A percentile compares a stretch with the other conserved stretches of the same genome.
Evolutionary conservation across 1,140 invertebrate genomes (phyloP).

Genomic region (Brachionus calyciflorus): DNA sequence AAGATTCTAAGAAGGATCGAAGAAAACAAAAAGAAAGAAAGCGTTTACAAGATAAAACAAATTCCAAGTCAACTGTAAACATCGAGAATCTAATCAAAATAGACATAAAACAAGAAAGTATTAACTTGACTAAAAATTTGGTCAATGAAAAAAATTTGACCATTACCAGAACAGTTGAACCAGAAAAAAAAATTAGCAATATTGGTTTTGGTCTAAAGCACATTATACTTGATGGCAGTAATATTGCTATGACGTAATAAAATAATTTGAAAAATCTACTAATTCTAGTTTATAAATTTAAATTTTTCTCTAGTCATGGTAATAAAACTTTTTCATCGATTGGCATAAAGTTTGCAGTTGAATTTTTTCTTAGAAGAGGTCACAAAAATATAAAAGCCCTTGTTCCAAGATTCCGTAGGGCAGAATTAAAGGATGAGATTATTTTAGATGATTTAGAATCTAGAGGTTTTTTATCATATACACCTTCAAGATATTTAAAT

Average conservation of each 20-base stretch:
- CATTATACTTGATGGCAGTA: slow-evolving; percentile 36
- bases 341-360: slow-evolving; percentile 1
- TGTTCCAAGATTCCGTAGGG: not conserved
- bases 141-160: too few species aligned
- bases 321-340: not conserved
- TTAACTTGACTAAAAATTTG: too few species aligned
- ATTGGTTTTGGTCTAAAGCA: too few species aligned
- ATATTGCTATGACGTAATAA: slow-evolving; percentile 20
- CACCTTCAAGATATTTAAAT: slow-evolving; percentile 29
- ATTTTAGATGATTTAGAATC: slow-evolving; percentile 18
- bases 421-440: not conserved
- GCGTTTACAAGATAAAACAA: too few species aligned
- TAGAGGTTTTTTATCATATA: not conserved
- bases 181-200: not conserved
- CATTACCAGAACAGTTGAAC: too few species aligned
- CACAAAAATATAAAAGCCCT: slow-evolving; percentile 12
- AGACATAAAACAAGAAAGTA: too few species aligned
- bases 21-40: too few species aligned
- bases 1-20: too few species aligned
- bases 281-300: not conserved
- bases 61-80: too few species aligned
- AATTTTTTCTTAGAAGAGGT: slow-evolving; percentile 21
- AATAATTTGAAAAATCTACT: too few species aligned
- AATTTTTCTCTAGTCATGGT: not conserved
- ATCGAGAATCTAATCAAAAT: too few species aligned